These are phyloP conservation scores for Pomatostomus ruficeps DNA, from an alignment of 2,113 vertebrate genomes.

Conservation along the genomic window DNA sequence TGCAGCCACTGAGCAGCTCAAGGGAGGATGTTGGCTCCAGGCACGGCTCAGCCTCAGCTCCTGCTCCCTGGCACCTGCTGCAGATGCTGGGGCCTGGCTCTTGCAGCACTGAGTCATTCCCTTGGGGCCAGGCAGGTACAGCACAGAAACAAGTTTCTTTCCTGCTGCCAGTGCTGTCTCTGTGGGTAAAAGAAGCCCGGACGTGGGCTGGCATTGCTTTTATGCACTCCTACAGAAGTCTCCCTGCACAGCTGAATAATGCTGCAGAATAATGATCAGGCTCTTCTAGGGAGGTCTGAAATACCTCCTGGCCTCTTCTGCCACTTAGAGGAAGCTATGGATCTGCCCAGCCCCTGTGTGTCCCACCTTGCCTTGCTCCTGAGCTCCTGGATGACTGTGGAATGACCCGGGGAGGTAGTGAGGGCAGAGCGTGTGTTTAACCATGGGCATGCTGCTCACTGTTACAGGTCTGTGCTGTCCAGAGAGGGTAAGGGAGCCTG, in stretches of 20 bases:
- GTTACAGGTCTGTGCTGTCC: background rate
- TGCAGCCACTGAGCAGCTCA: background rate
- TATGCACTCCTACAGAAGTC: background rate
- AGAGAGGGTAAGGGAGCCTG: background rate
- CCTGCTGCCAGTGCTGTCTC: background rate
- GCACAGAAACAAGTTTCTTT: background rate
- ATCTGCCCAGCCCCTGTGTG: background rate
- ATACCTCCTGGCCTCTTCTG: background rate
- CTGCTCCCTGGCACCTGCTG: background rate
- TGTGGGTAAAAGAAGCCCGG: background rate
- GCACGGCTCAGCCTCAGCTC: background rate
- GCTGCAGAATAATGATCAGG: background rate
- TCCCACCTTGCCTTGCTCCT: background rate
- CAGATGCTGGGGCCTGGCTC: background rate
- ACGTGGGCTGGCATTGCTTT: background rate
- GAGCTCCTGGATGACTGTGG: background rate
- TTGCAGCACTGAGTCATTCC: background rate
- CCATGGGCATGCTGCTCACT: accelerated
- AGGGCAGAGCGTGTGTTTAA: background rate
- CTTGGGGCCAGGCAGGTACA: background rate
- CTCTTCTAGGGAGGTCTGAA: background rate
- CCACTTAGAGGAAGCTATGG: background rate
- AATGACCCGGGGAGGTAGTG: too few relatives aligned
- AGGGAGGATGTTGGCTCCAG: background rate
- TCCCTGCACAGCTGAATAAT: background rate